A percentile compares a stretch with the other conserved stretches of the same genome.
These are phyloP conservation scores for Umimayanthus chanpuru DNA, from an alignment of 92 coral and sea anemone species.

Conservation along the genomic window DNA sequence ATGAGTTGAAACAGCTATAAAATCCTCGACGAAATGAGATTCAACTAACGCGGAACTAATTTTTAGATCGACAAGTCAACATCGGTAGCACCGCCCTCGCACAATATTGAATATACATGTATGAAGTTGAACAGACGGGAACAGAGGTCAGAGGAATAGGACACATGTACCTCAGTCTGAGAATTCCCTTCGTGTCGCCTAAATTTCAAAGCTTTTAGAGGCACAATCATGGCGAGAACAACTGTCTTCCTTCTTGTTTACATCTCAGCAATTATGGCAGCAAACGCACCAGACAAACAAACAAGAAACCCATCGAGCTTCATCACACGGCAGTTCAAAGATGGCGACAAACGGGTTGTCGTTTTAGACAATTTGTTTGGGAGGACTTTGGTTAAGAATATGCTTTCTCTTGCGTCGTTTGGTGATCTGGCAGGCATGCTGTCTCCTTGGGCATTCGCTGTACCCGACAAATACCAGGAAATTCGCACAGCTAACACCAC, in stretches of 20 bases:
- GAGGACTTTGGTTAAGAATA: slow-evolving; percentile 29
- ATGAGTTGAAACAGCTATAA: no score
- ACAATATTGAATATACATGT: neutral
- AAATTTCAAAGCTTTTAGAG: no score
- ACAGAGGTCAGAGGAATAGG: no score
- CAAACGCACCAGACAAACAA: neutral
- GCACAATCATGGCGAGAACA: neutral
- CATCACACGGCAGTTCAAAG: slow-evolving; percentile 28
- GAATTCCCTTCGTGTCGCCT: neutral
- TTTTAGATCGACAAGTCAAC: no score
- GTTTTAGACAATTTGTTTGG: slow-evolving; percentile 67
- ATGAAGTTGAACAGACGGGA: neutral
- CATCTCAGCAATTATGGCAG: neutral
- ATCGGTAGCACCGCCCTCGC: neutral
- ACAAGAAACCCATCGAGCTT: neutral
- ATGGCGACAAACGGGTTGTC: slow-evolving; percentile 62
- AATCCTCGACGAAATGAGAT: neutral
- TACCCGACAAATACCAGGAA: slow-evolving; percentile 67
- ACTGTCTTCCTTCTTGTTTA: neutral
- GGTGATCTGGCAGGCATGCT: slow-evolving; percentile 69
- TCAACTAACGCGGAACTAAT: neutral
- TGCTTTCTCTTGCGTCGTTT: slow-evolving; percentile 46
- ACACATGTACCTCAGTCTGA: neutral
- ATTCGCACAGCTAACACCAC: slow-evolving; percentile 57
- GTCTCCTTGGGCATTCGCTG: slow-evolving; percentile 74